Evolutionary conservation across 2,888 invertebrate genomes (phyloP).

Genomic region (Anticlea derivata): DNA sequence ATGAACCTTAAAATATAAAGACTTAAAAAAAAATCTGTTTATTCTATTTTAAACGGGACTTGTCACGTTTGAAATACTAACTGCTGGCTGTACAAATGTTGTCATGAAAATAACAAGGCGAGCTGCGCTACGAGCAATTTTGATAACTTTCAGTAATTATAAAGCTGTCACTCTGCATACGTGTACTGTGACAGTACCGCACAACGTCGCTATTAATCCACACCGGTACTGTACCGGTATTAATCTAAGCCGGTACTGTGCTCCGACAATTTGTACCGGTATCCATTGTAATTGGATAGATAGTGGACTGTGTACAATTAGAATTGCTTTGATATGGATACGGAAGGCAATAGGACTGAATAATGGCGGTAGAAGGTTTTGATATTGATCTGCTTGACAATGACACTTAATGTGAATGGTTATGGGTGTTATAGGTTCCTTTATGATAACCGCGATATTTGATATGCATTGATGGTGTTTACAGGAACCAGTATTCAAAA

Average conservation of each 20-base stretch:
- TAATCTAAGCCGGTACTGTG: slow-evolving; percentile 29
- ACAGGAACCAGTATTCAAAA: too few relatives aligned
- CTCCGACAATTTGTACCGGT: slow-evolving; percentile 34
- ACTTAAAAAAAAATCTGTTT: too few relatives aligned
- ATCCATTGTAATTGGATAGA: slow-evolving; percentile 37
- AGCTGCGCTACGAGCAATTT: too few relatives aligned
- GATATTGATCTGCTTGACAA: slow-evolving; percentile 8
- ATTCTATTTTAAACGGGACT: too few relatives aligned
- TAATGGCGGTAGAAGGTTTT: slow-evolving; percentile 7
- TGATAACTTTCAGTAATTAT: slow-evolving; percentile 7
- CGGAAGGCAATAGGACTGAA: slow-evolving; percentile 3
- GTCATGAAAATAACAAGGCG: too few relatives aligned
- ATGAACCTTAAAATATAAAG: too few relatives aligned
- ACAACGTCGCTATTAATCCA: slow-evolving; percentile 30
- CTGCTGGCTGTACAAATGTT: too few relatives aligned
- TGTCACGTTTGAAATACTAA: too few relatives aligned
- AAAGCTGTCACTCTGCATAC: slow-evolving; percentile 14
- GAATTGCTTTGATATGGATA: slow-evolving; percentile 28
- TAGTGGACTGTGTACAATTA: slow-evolving; percentile 26
- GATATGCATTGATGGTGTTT: too few relatives aligned
- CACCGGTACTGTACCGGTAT: slow-evolving; percentile 26
- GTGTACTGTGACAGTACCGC: slow-evolving; percentile 14
- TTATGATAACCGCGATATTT: too few relatives aligned
- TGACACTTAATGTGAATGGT: not conserved
- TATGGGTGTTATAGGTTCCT: too few relatives aligned